These are phyloP conservation scores for Campylorhamphus procurvoides DNA, from an alignment of 2,113 vertebrate genomes.

Conservation along the genomic window DNA sequence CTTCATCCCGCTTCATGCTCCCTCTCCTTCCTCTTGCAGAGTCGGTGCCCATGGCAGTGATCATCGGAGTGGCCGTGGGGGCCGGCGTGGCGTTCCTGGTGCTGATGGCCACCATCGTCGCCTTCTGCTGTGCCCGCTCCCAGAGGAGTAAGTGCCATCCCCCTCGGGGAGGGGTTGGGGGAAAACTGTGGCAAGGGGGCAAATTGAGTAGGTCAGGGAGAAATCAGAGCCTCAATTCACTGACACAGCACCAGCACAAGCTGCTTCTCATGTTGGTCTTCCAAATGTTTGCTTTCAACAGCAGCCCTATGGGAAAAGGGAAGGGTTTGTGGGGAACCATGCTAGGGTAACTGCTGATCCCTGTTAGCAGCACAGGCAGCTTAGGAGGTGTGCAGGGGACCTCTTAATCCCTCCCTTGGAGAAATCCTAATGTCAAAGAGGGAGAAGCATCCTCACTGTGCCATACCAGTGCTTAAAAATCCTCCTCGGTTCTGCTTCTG, in stretches of 20 bases:
- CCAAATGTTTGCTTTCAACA: accelerated
- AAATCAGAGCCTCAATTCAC: background rate
- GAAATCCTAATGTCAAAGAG: background rate
- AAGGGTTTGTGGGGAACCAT: background rate
- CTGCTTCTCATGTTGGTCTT: background rate
- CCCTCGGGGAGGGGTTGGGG: background rate
- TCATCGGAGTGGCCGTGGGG: constrained; percentile 97
- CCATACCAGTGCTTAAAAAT: accelerated
- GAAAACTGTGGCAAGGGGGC: accelerated
- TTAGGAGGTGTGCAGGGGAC: background rate
- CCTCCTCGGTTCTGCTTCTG: background rate
- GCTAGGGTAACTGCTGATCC: background rate
- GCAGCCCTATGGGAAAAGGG: background rate
- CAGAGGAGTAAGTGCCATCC: constrained; percentile 91
- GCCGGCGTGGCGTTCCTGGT: constrained; percentile 95
- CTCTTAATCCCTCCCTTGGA: background rate
- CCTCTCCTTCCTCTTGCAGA: constrained; percentile 79
- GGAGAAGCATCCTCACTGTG: background rate
- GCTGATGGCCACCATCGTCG: constrained; percentile 95
- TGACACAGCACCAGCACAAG: accelerated
- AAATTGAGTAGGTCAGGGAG: accelerated
- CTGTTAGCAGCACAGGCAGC: background rate
- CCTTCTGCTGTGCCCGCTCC: constrained; percentile 96
- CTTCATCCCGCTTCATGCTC: background rate
- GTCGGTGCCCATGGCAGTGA: constrained; percentile 94